Evolutionary conservation across 2,113 vertebrate species (phyloP), one percentile per base, ranked within the genome.

Genomic region (Bagarius yarrelli): DNA sequence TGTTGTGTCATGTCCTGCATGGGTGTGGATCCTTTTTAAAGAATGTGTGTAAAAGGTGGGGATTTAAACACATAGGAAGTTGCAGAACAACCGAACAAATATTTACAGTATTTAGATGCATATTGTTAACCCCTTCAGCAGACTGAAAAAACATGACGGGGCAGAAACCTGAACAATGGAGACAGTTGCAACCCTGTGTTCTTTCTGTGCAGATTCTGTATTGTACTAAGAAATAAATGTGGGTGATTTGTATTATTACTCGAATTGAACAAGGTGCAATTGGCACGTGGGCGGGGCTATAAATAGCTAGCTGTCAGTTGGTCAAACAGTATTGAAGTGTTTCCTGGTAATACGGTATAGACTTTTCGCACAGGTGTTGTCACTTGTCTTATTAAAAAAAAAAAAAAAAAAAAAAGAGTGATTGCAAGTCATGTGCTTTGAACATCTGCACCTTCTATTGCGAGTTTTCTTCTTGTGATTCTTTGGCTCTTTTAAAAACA

Each of bases 1-100:
- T 70, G 67, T 50, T 70, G 67, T 70, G 44, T 23, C 67, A 70
- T 47, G 67, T 70, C 44, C 40, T 66, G 55, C 27, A 60, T 21
- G 40, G 57, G 32, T 74, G 76, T 50, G 69, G 9, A 47, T 25
- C 56, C 25, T 30, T 3, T 77, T 63, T 76, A 57, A 61, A 76
- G 75, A 19, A 61, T 47, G 36, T 21, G 40, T 61, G 57, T 47
- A 23, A 27, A 47, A 61, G 57, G 16, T 30, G 57, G 36, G 25
- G 47, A 53, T 61, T 30, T 30, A 44, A 50, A 47, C 36, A 11
- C 19, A 14, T 44, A 61, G n/a, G n/a, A 61, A 50, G 57, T 61
- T 32, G 40, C 34, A 44, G 56, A 61, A 34, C 23, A 47, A 30
- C 75, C 9, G 1, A 13, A 40, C 36, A 40, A 12, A 44, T 16